Evolutionary conservation across 2,888 invertebrate species (phyloP).

Genomic region (Amblyjoppa fuscipennis): DNA sequence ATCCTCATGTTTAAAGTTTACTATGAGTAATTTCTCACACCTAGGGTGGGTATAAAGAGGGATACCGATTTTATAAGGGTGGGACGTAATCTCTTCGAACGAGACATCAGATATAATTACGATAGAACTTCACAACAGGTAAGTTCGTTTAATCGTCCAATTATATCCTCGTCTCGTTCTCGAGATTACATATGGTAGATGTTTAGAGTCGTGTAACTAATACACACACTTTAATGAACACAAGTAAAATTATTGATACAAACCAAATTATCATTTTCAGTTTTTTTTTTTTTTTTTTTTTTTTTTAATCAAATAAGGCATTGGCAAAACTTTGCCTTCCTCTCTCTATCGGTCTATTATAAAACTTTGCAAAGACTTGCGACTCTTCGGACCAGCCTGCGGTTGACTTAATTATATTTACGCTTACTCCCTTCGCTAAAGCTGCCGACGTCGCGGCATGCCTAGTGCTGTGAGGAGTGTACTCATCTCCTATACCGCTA

Average conservation of each 20-base stretch:
- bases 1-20: no score
- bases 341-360: no score
- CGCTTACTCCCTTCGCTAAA: slow-evolving; percentile 1
- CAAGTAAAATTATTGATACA: no score
- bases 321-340: no score
- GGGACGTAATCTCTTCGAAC: not conserved
- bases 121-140: slow-evolving; percentile 2
- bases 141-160: not conserved
- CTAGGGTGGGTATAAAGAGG: not conserved
- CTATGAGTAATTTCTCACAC: no score
- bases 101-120: not conserved
- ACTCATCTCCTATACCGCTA: slow-evolving; percentile 2
- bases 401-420: not conserved
- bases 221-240: no score
- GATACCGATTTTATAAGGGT: not conserved
- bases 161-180: not conserved
- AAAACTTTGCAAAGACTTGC: no score
- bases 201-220: not conserved
- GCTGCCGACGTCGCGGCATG: slow-evolving; percentile 27
- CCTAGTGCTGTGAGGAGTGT: slow-evolving; percentile 22
- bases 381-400: no score
- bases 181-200: not conserved
- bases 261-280: no score
- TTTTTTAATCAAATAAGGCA: no score
- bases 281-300: no score